A percentile compares a stretch with the other conserved stretches of the same genome.
Conservation (phyloP, 2,888 invertebrate species). For the Tineola bisselliella region DNA sequence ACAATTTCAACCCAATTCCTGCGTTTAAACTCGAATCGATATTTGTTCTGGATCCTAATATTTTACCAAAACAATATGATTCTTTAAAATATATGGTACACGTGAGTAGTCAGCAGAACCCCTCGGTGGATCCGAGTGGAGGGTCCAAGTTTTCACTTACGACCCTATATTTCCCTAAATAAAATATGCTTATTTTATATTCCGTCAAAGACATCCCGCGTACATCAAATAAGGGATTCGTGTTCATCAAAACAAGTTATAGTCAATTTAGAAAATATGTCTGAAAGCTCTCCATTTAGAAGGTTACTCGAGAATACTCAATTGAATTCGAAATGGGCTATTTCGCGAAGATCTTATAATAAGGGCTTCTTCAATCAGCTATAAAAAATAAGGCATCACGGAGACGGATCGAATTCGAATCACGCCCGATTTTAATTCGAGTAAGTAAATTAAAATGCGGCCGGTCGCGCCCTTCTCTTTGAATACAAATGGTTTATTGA, state of each 20-base stretch:
- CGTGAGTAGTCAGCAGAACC: too few species aligned
- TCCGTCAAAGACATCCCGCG: neutral
- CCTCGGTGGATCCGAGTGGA: too few species aligned
- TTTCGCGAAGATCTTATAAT: slow-evolving; percentile 26
- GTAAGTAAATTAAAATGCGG: slow-evolving; percentile 68
- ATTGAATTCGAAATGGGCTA: slow-evolving; percentile 28
- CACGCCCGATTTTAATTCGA: slow-evolving; percentile 64
- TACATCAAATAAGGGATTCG: slow-evolving; percentile 20
- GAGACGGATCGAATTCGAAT: slow-evolving; percentile 49
- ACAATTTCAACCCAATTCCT: neutral
- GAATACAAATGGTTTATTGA: slow-evolving; percentile 64
- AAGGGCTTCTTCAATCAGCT: slow-evolving; percentile 56
- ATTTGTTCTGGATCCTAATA: too few species aligned
- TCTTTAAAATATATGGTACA: too few species aligned
- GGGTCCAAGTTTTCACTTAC: neutral
- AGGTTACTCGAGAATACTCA: slow-evolving; percentile 26
- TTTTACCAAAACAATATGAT: too few species aligned
- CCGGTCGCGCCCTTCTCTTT: slow-evolving; percentile 37
- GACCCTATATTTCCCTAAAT: neutral
- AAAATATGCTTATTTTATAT: neutral
- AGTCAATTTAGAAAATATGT: slow-evolving; percentile 45
- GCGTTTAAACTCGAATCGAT: too few species aligned
- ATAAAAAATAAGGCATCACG: slow-evolving; percentile 56
- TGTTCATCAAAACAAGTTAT: slow-evolving; percentile 33
- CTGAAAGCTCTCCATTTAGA: slow-evolving; percentile 19